These are phyloP conservation scores for Aldrovandia affinis DNA, from an alignment of 2,797 vertebrate species.

Conservation along the genomic window DNA sequence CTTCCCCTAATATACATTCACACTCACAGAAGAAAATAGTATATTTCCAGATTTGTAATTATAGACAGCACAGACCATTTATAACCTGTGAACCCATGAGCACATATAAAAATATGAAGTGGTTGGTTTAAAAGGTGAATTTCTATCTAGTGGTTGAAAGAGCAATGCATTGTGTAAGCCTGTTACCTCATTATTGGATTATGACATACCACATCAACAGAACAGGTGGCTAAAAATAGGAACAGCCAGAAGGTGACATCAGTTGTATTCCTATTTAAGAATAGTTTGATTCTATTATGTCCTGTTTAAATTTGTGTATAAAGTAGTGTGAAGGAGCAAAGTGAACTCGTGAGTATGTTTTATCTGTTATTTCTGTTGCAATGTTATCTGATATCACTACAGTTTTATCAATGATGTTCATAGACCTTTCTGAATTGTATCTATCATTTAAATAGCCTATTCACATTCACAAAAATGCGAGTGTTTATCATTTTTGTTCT, in stretches of 20 bases:
- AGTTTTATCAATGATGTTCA: no score
- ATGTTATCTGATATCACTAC: no score
- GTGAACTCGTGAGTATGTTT: background rate
- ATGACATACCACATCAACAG: slow-evolving; percentile 54
- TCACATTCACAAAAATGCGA: background rate
- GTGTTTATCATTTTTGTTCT: background rate
- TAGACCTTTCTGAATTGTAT: no score
- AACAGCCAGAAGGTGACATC: slow-evolving; percentile 38
- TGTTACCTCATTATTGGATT: slow-evolving; percentile 64
- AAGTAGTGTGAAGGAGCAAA: background rate
- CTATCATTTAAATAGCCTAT: no score
- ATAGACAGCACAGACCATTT: background rate
- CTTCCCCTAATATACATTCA: background rate
- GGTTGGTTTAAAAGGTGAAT: background rate
- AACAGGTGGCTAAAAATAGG: slow-evolving; percentile 56
- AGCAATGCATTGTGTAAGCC: slow-evolving; percentile 65
- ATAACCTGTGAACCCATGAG: no score
- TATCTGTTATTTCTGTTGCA: no score
- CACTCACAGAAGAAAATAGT: background rate
- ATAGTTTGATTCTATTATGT: slow-evolving; percentile 31
- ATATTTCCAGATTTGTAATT: background rate
- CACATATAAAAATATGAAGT: background rate
- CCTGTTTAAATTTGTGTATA: background rate
- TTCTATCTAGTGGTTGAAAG: slow-evolving; percentile 43
- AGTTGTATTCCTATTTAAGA: slow-evolving; percentile 35